Base-by-base conservation (phyloP, 2,113 vertebrate genomes). In the Montifringilla adamsi region DNA sequence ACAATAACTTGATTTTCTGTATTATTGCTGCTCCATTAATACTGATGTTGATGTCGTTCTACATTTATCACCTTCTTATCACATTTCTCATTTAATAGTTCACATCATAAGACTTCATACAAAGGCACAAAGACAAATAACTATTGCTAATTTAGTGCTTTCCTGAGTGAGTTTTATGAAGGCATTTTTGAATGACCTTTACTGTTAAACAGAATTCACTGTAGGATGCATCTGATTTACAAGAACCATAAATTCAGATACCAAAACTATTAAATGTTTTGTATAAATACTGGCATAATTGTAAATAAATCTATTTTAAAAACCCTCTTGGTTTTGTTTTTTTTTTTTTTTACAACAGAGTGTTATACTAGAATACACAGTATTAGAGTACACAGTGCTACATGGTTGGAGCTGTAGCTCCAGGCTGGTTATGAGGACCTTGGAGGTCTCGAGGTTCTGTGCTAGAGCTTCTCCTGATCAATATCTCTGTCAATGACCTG, bases 161-260 rank as follows among this genome's bases (percentile, higher is more conserved):
- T 84, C 87, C 60, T 86, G 75, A 94, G 74, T 87, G 78, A 96
- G 66, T 1, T 93, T 92, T 90, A 74, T 81, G 70, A 67, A 2
- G 28, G 28, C 67, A 90, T 94, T 97, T 97, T 95, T 91, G 73
- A 96, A 49, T 93, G 93, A 97, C 93, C 67, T 97, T 97, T 96
- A 83, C 66, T 53, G 83, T 83, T 94, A 93, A 93, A 62, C 52
- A 94, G 69, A 93, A 97, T 81, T 86, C 24, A 47, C 89, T 90
- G 58, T 90, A 92, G 69, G 43, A 89, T 2, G 0, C 35, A 67
- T 88, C 88, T 92, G 94, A 96, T 95, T 96, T 95, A 90, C 93
- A 93, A 56, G 17, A 84, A 67, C 56, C 81, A 88, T 96, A 78
- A 92, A 93, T 83, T 89, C 70, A 63, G 35, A 47, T 69, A 79